Conservation (phyloP, 2,888 invertebrate species). For the Drosophila ochracea region DNA sequence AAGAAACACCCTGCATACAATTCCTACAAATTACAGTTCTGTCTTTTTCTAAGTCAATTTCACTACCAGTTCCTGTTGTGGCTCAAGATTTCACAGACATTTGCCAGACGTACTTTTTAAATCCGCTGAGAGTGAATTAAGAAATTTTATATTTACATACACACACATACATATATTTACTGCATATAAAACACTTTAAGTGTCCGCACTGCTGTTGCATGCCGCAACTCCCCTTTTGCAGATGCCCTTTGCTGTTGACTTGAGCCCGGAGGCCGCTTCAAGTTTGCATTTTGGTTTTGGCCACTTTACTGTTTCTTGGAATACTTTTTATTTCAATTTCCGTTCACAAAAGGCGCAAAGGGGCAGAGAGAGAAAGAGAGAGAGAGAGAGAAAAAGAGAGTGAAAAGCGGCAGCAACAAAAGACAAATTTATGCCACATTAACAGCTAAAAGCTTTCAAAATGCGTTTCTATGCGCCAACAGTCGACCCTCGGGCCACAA, state of each 20-base stretch:
- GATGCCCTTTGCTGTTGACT: constrained; percentile 28
- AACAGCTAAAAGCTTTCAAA: constrained; percentile 81
- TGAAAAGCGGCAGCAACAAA: constrained; percentile 41
- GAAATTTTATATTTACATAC: constrained; percentile 36
- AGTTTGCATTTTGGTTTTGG: constrained; percentile 59
- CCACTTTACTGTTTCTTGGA: constrained; percentile 53
- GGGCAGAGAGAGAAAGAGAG: not conserved
- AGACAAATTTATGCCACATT: constrained; percentile 82
- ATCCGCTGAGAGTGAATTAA: constrained; percentile 58
- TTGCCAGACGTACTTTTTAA: constrained; percentile 7
- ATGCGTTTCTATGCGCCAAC: constrained; percentile 75
- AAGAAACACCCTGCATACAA: not conserved
- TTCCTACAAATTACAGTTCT: not conserved
- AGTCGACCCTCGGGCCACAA: constrained; percentile 49
- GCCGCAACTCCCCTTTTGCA: not conserved
- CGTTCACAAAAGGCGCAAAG: constrained; percentile 50
- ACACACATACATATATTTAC: not conserved
- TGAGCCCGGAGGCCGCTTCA: constrained; percentile 57
- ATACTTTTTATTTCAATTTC: constrained; percentile 79
- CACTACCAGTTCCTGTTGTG: not conserved
- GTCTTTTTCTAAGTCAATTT: not conserved
- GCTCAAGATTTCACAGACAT: not conserved
- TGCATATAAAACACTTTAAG: constrained; percentile 56
- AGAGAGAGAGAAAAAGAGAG: not conserved
- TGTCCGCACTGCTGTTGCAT: constrained; percentile 65